phyloP scores from a whole-genome alignment of 2,113 vertebrate genomes.

The Phodopus roborovskii region DNA sequence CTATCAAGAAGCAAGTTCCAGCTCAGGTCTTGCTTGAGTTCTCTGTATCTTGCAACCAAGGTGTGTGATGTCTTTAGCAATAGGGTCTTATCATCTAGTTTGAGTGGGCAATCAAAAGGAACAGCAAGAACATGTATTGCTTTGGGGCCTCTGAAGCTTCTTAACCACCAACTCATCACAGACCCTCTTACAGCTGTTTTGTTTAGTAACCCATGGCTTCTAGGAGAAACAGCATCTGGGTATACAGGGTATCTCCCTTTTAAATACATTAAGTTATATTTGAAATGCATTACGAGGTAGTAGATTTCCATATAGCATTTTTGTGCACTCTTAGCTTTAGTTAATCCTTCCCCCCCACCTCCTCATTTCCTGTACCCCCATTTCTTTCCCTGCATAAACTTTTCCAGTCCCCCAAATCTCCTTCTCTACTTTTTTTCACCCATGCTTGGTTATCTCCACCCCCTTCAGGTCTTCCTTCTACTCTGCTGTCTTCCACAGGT shows the following conservation, averaged over 20 bases:
- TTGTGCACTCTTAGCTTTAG: not conserved
- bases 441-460: not conserved
- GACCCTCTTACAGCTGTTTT: not conserved
- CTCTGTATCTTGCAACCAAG: not conserved
- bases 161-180: not conserved
- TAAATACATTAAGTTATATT: not conserved
- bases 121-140: no score
- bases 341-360: not conserved
- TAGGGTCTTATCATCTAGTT: not conserved
- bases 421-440: not conserved
- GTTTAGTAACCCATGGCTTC: not conserved
- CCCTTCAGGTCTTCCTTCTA: not conserved
- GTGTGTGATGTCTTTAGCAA: not conserved
- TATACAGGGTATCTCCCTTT: not conserved
- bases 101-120: not conserved
- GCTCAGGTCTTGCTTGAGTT: not conserved
- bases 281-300: not conserved
- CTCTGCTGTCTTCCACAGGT: not conserved
- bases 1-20: not conserved
- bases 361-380: not conserved
- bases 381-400: not conserved
- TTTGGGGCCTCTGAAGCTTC: not conserved
- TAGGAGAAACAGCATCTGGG: not conserved
- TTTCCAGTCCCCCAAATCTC: not conserved
- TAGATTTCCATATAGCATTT: not conserved